phyloP scores from a whole-genome alignment of 1,140 invertebrate genomes.

The Ips nitidus region DNA sequence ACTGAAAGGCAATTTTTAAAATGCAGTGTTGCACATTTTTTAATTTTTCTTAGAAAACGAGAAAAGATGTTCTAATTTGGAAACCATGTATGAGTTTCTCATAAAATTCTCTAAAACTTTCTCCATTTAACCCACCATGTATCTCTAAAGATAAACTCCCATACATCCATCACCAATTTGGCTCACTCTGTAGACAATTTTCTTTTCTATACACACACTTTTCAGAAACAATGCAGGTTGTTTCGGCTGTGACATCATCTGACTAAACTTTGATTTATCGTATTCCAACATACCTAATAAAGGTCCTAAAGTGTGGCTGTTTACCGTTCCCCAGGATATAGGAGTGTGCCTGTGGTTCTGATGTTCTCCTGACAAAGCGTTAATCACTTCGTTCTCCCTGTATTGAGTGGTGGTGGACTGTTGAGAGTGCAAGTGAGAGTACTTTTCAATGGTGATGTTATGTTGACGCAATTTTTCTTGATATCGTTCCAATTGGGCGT shows the following conservation, averaged over 20 bases:
- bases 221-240: background rate
- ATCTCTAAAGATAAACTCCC: too few relatives aligned
- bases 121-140: too few relatives aligned
- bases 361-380: constrained; percentile 43
- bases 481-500: constrained; percentile 66
- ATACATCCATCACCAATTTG: too few relatives aligned
- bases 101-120: too few relatives aligned
- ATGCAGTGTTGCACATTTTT: too few relatives aligned
- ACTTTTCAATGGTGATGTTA: constrained; percentile 42
- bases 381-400: constrained; percentile 43
- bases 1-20: too few relatives aligned
- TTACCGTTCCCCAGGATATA: constrained; percentile 58
- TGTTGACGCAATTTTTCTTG: constrained; percentile 61
- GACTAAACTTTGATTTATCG: background rate
- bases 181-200: too few relatives aligned
- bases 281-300: constrained; percentile 17
- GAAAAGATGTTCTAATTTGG: too few relatives aligned
- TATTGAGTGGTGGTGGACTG: constrained; percentile 21
- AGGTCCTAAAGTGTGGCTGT: constrained; percentile 54
- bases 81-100: too few relatives aligned
- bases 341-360: constrained; percentile 46
- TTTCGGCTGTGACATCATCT: background rate
- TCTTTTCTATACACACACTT: constrained; percentile 9
- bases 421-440: constrained; percentile 15
- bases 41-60: too few relatives aligned